A percentile compares a stretch with the other conserved stretches of the same genome.
Conservation (phyloP, 2,113 vertebrate species). For the Sitta europaea region DNA sequence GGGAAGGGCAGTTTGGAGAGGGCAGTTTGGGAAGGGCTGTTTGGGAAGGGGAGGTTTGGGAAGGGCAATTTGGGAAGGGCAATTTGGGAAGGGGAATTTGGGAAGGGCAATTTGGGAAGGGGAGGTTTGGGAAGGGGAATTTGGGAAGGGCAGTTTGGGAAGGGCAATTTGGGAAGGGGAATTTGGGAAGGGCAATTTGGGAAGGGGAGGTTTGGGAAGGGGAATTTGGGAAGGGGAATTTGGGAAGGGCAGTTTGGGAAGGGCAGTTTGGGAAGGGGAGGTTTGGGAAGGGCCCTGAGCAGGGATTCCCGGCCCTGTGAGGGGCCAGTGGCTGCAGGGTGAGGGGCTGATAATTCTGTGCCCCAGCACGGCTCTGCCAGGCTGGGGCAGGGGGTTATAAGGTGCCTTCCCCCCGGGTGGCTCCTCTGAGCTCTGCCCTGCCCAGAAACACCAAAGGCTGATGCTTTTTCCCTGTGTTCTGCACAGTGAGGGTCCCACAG, state of each 20-base stretch:
- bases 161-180: too few species aligned
- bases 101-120: too few species aligned
- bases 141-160: not conserved
- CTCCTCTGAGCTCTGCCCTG: not conserved
- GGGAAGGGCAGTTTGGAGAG: not conserved
- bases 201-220: too few species aligned
- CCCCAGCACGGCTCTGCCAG: accelerated
- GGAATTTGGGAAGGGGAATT: too few species aligned
- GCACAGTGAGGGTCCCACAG: accelerated
- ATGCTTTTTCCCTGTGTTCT: accelerated
- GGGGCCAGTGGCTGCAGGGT: accelerated
- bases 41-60: not conserved
- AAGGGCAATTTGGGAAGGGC: not conserved
- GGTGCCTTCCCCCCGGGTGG: accelerated
- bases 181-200: not conserved
- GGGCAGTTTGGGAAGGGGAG: not conserved
- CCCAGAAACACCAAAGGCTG: not conserved
- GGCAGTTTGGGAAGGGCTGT: not conserved
- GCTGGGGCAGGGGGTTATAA: accelerated
- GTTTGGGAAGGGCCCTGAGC: not conserved
- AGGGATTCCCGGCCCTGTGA: not conserved
- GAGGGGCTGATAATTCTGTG: not conserved
- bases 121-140: too few species aligned
- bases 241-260: not conserved
- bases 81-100: not conserved